A percentile compares a stretch with the other conserved stretches of the same genome.
Conservation (phyloP, 2,797 vertebrate species). For the Tenualosa ilisha region DNA sequence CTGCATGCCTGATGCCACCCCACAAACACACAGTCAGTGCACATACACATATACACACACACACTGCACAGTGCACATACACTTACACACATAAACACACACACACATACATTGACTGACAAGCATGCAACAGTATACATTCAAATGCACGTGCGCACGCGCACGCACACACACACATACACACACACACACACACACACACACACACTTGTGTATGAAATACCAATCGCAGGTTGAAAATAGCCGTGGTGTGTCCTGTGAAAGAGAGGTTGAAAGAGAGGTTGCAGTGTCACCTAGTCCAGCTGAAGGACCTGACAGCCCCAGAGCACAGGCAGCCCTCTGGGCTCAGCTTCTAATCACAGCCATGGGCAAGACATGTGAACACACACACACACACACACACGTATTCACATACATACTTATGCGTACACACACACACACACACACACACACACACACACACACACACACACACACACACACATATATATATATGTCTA, state of each 20-base stretch:
- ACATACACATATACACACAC: neutral
- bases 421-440: neutral
- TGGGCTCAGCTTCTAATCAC: conserved; percentile 26
- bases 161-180: conserved; percentile 6
- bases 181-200: conserved; percentile 4
- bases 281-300: conserved; percentile 23
- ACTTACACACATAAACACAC: neutral
- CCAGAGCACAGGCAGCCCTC: conserved; percentile 20
- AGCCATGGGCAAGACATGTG: conserved; percentile 7
- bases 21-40: neutral
- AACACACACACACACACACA: neutral
- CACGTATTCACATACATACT: neutral
- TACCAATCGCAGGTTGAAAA: conserved; percentile 26
- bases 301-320: neutral
- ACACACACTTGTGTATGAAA: neutral
- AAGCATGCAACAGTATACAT: too few species aligned
- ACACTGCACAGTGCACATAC: neutral
- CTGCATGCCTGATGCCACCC: neutral
- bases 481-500: conserved; percentile 35
- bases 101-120: neutral
- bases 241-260: conserved; percentile 27
- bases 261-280: neutral
- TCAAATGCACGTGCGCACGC: too few species aligned
- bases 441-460: neutral
- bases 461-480: conserved; percentile 1